Base-by-base conservation (phyloP, 2,113 vertebrate species). In the Numenius arquata region DNA sequence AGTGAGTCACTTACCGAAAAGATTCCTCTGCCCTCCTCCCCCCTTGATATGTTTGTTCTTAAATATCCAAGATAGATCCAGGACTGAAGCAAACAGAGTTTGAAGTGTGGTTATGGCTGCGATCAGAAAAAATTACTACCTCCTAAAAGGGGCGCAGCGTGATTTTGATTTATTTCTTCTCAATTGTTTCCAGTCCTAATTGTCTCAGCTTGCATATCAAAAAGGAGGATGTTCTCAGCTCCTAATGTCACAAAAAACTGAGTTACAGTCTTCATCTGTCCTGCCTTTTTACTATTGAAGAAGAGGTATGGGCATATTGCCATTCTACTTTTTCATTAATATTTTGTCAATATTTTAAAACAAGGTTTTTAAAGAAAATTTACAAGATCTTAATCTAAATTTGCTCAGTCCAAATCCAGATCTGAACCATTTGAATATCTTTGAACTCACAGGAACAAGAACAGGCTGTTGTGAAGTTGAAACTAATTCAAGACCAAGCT, bases 151-250 rank as follows among this genome's bases (percentile, higher is more conserved):
- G 13, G 58, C 65, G 67, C 76, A 65, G 68, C 7, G 2, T 95
- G 50, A 84, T 96, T 83, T 40, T 68, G 67, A 95, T 97, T 97
- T 97, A 94, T 96, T 95, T 85, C 76, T 93, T 95, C 81, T 95
- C 74, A 79, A n/a, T 78, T 88, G 23, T 71, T 97, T 96, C 93
- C 82, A 93, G 90, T 91, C 80, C 12, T 15, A 70, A 72, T 89
- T 73, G 77, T 82, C 67, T 92, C 93, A 82, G 65, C 30, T 89
- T 53, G 21, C 21, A 55, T 74, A 82, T 62, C 63, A 65, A 68
- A 93, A 92, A 91, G 40, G 65, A 96, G 40, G 52, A 93, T 65
- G 20, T 82, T 91, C 30, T 62, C 85, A 34, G 43, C 79, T 96
- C 75, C 45, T 78, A 92, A 53, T 90, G 23, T 56, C 71, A 93